Conservation (phyloP, 1,140 invertebrate genomes). For the Dendroctonus ponderosae region DNA sequence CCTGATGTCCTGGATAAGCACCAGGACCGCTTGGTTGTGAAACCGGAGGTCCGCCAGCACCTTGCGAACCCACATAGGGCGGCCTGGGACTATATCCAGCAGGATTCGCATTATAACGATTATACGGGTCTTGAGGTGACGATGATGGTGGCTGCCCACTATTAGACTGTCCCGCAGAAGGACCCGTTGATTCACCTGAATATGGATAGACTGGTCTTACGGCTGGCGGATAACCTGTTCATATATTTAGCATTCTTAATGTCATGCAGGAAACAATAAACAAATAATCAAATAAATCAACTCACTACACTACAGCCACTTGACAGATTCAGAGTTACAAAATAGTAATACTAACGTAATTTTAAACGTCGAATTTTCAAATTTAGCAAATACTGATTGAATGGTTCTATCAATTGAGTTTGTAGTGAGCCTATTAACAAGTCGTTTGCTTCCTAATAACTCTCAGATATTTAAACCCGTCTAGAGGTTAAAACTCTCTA, state of each 20-base stretch:
- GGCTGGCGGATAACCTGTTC: slow-evolving; percentile 61
- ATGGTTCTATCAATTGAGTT: too few relatives aligned
- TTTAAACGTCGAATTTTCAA: too few relatives aligned
- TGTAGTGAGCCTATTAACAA: too few relatives aligned
- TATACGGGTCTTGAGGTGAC: slow-evolving; percentile 53
- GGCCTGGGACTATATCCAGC: slow-evolving; percentile 47
- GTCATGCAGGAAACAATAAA: slow-evolving; percentile 34
- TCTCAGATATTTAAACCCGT: too few relatives aligned
- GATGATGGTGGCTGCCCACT: slow-evolving; percentile 44
- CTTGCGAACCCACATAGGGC: slow-evolving; percentile 44
- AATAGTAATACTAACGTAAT: too few relatives aligned
- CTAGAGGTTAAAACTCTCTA: too few relatives aligned
- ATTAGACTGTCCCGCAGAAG: slow-evolving; percentile 34
- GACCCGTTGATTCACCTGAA: slow-evolving; percentile 44
- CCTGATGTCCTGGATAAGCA: slow-evolving; percentile 59
- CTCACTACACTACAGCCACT: too few relatives aligned
- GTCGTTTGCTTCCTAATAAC: too few relatives aligned
- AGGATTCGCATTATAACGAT: slow-evolving; percentile 51
- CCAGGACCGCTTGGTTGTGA: slow-evolving; percentile 45
- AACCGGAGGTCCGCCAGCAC: slow-evolving; percentile 36
- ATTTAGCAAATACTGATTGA: too few relatives aligned
- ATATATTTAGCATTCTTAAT: slow-evolving; percentile 34
- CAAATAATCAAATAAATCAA: too few relatives aligned
- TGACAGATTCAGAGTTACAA: too few relatives aligned
- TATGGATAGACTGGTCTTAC: slow-evolving; percentile 73